Conservation (phyloP, 2,797 vertebrate species). For the Myoxocephalus aenaeus region DNA sequence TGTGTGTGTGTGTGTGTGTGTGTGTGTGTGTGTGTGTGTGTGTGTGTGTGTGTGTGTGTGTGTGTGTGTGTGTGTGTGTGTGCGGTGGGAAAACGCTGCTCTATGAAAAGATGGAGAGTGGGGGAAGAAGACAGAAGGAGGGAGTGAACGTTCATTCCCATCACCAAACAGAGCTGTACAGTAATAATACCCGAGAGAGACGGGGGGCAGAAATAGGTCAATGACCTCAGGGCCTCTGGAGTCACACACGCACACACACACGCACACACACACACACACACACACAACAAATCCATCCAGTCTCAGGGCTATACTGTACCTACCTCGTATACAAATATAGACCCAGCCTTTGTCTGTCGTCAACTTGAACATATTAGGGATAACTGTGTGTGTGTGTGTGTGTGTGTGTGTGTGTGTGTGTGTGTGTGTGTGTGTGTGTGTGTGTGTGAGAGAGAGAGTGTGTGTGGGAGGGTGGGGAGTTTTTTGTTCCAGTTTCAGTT, state of each 20-base stretch:
- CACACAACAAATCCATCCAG: background rate
- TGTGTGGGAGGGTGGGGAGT: too few relatives aligned
- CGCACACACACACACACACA: slow-evolving; percentile 16
- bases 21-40: slow-evolving; percentile 24
- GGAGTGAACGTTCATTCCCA: slow-evolving; percentile 55
- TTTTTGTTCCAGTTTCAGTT: background rate
- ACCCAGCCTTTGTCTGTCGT: background rate
- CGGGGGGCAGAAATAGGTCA: slow-evolving; percentile 77
- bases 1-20: slow-evolving; percentile 24
- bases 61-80: slow-evolving; percentile 24
- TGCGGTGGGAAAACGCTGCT: slow-evolving; percentile 50
- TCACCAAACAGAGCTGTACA: slow-evolving; percentile 59
- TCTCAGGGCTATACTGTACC: background rate
- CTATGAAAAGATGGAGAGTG: slow-evolving; percentile 50
- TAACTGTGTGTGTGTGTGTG: background rate
- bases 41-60: background rate
- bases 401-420: too few relatives aligned
- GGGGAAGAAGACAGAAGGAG: slow-evolving; percentile 46
- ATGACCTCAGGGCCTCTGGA: slow-evolving; percentile 65
- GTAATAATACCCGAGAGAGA: slow-evolving; percentile 61
- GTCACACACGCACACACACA: slow-evolving; percentile 23
- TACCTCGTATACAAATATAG: background rate
- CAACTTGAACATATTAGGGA: slow-evolving; percentile 5
- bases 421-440: background rate
- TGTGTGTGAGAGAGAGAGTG: background rate